These are phyloP conservation scores for Drosophila falleni DNA, from an alignment of 2,888 invertebrate genomes.

Conservation along the genomic window DNA sequence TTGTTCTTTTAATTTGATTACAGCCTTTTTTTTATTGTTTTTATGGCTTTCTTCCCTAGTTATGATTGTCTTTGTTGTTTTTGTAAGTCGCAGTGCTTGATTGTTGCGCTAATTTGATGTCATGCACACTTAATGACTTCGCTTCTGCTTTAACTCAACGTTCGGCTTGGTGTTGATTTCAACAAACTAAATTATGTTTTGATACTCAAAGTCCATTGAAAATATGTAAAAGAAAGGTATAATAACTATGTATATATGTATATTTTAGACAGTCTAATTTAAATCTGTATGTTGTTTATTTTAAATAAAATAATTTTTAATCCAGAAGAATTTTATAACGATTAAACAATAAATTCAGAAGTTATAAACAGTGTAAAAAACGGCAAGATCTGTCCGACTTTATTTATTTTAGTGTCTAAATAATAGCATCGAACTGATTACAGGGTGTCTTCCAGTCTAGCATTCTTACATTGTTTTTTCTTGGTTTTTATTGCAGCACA, in stretches of 20 bases:
- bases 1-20: conserved; percentile 73
- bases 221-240: not conserved
- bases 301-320: not conserved
- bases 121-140: conserved; percentile 65
- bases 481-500: conserved; percentile 58
- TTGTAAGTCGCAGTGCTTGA: conserved; percentile 41
- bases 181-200: conserved; percentile 48
- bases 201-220: not conserved
- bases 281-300: not conserved
- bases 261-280: not conserved
- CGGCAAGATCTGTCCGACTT: not conserved
- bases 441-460: not conserved
- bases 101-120: conserved; percentile 74
- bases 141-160: conserved; percentile 24
- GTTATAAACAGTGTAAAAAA: not conserved
- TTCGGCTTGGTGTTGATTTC: conserved; percentile 73
- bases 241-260: no score
- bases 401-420: not conserved
- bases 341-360: not conserved
- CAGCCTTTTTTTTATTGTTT: conserved; percentile 57
- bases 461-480: not conserved
- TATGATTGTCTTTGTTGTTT: conserved; percentile 15
- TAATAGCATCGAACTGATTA: not conserved
- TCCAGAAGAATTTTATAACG: not conserved
- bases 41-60: conserved; percentile 22